phyloP scores from a whole-genome alignment of 2,888 invertebrate genomes.

The Aethes cnicana region DNA sequence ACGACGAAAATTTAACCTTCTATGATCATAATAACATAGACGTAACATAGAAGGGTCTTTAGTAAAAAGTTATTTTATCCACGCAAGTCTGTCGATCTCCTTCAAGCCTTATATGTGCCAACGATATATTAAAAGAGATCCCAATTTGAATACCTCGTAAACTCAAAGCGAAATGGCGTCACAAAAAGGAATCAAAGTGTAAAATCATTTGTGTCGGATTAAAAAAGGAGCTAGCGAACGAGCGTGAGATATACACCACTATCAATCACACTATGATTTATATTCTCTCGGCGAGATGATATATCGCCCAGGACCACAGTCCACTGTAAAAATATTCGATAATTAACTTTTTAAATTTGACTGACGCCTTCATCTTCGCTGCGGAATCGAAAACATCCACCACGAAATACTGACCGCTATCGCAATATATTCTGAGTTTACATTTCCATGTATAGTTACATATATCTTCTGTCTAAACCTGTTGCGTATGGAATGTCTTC shows the following conservation, averaged over 20 bases:
- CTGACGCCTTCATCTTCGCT: slow-evolving; percentile 68
- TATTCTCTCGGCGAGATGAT: slow-evolving; percentile 73
- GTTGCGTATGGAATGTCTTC: slow-evolving; percentile 47
- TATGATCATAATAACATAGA: too few relatives aligned
- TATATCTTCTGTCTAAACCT: slow-evolving; percentile 39
- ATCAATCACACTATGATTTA: slow-evolving; percentile 81
- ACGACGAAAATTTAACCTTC: too few relatives aligned
- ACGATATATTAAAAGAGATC: slow-evolving; percentile 34
- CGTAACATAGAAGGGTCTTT: too few relatives aligned
- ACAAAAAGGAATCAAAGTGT: slow-evolving; percentile 75
- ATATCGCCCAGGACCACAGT: slow-evolving; percentile 61
- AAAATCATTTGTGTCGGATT: slow-evolving; percentile 80
- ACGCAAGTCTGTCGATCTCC: too few relatives aligned
- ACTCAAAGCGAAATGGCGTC: slow-evolving; percentile 65
- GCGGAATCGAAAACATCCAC: slow-evolving; percentile 38
- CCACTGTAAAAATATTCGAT: slow-evolving; percentile 72
- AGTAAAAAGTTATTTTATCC: too few relatives aligned
- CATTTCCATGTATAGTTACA: background rate
- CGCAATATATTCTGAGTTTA: slow-evolving; percentile 2
- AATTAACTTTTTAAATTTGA: slow-evolving; percentile 81
- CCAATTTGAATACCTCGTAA: slow-evolving; percentile 54
- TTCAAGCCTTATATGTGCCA: too few relatives aligned
- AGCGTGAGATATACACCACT: slow-evolving; percentile 76
- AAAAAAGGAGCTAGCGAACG: slow-evolving; percentile 77
- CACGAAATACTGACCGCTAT: slow-evolving; percentile 33